A percentile compares a stretch with the other conserved stretches of the same genome.
Evolutionary conservation across 2,888 invertebrate genomes (phyloP).

Genomic region (Chironomus tentans): DNA sequence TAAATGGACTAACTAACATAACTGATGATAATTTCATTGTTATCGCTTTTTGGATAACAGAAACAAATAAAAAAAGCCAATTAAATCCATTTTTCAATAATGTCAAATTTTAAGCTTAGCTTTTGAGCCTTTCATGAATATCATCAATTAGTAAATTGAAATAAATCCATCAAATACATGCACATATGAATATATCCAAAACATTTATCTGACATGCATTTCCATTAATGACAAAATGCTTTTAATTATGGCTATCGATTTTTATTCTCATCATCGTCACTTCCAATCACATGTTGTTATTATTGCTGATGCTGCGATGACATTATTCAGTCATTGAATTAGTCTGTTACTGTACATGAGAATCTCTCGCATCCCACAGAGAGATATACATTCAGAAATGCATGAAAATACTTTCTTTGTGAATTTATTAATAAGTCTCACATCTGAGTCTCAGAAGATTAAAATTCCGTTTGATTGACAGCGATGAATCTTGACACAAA

Average conservation of each 20-base stretch:
- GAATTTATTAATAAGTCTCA: not conserved
- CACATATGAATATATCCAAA: not conserved
- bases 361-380: too few species aligned
- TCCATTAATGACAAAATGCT: conserved; percentile 18
- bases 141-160: too few species aligned
- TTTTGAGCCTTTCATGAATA: too few species aligned
- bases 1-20: too few species aligned
- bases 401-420: too few species aligned
- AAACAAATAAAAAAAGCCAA: not conserved
- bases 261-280: not conserved
- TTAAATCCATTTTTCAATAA: not conserved
- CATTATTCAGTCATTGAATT: too few species aligned
- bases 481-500: not conserved
- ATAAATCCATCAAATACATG: conserved; percentile 19
- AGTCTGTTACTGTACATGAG: too few species aligned
- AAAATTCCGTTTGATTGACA: not conserved
- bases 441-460: not conserved
- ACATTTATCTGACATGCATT: too few species aligned
- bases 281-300: not conserved
- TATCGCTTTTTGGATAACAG: not conserved
- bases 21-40: too few species aligned
- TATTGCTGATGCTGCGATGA: not conserved
- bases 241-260: conserved; percentile 21
- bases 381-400: too few species aligned
- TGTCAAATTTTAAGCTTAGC: too few species aligned